Evolutionary conservation across 2,113 vertebrate genomes (phyloP).

Genomic region (Coreoperca whiteheadi): DNA sequence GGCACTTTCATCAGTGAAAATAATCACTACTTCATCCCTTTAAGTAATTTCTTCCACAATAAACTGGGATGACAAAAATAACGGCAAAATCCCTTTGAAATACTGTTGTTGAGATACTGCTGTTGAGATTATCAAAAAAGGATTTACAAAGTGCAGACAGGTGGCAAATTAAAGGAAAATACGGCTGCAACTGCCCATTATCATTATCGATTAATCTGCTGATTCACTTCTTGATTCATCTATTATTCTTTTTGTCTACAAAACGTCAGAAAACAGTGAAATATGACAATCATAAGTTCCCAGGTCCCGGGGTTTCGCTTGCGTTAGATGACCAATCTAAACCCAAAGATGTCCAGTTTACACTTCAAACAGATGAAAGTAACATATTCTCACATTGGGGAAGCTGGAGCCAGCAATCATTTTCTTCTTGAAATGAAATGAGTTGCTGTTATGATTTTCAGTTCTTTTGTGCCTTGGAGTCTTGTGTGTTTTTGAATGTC

Average conservation of each 20-base stretch:
- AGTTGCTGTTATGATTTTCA: too few species aligned
- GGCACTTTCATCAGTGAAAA: constrained; percentile 16
- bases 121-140: not conserved
- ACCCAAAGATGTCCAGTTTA: not conserved
- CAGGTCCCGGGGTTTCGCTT: not conserved
- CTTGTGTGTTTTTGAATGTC: too few species aligned
- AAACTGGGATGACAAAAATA: not conserved
- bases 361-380: not conserved
- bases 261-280: not conserved
- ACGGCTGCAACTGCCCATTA: too few species aligned
- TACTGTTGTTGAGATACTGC: constrained; percentile 24
- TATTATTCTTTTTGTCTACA: not conserved
- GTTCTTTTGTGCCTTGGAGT: too few species aligned
- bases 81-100: not conserved
- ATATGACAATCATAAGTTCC: not conserved
- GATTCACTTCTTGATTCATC: not conserved
- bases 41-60: not conserved
- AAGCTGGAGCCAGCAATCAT: too few species aligned
- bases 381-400: not conserved
- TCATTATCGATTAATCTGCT: not conserved
- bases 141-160: not conserved
- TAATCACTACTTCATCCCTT: constrained; percentile 1
- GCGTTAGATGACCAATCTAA: not conserved
- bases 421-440: too few species aligned
- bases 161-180: constrained; percentile 4